These are phyloP conservation scores for Hystrix cristata DNA, from an alignment of 2,113 vertebrate genomes.

Conservation along the genomic window DNA sequence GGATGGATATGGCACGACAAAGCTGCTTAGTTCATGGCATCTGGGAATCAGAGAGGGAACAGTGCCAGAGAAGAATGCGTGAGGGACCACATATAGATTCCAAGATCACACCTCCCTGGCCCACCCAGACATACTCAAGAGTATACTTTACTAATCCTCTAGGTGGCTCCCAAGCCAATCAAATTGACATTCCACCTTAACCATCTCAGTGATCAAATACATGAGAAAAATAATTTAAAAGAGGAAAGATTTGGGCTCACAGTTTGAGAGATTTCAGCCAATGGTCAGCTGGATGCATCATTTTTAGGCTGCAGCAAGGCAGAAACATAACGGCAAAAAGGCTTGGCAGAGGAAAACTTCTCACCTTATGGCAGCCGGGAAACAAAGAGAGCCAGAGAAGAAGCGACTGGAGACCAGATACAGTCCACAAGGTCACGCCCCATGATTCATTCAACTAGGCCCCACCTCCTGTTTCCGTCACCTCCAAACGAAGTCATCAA, in stretches of 20 bases:
- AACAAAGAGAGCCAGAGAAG: background rate
- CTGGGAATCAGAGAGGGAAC: background rate
- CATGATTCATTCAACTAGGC: background rate
- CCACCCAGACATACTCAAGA: background rate
- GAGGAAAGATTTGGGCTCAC: background rate
- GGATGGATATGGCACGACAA: background rate
- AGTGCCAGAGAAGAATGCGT: background rate
- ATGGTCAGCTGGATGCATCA: background rate
- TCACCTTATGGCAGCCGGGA: background rate
- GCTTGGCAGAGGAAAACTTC: background rate
- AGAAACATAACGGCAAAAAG: background rate
- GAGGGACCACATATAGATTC: background rate
- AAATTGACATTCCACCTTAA: background rate
- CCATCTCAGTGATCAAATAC: background rate
- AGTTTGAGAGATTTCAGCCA: background rate
- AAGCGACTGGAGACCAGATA: too few species aligned
- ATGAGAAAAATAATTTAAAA: background rate
- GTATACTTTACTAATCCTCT: background rate
- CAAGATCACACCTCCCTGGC: background rate
- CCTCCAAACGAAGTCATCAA: background rate
- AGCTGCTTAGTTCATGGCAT: background rate
- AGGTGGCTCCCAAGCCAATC: background rate
- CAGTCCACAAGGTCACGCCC: background rate
- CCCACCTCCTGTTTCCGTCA: background rate
- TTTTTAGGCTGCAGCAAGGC: background rate